phyloP scores from a whole-genome alignment of 2,113 vertebrate genomes.

The Onychorhynchus coronatus region DNA sequence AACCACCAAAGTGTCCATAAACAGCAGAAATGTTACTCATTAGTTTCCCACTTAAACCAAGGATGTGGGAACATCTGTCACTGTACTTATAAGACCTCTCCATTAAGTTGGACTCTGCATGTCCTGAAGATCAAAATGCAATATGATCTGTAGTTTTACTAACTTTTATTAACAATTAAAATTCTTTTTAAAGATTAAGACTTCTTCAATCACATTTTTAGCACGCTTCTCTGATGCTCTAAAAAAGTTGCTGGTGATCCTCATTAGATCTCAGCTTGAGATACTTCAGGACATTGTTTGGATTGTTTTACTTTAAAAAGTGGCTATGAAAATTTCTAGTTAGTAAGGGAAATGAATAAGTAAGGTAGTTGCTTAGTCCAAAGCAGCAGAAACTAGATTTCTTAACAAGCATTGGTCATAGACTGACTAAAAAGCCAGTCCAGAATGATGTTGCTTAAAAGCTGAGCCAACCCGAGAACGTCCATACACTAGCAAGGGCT shows the following conservation, averaged over 20 bases:
- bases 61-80: constrained; percentile 60
- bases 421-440: neutral
- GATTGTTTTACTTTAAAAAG: neutral
- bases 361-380: neutral
- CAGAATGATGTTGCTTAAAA: neutral
- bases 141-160: neutral
- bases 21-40: constrained; percentile 5
- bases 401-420: neutral
- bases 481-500: neutral
- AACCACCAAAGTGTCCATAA: neutral
- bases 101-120: neutral
- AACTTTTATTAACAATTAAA: neutral
- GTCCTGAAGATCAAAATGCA: neutral
- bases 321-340: neutral
- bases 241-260: neutral
- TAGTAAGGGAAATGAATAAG: neutral
- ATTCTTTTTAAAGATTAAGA: neutral
- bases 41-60: constrained; percentile 21
- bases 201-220: neutral
- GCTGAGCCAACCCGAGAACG: fast-evolving
- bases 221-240: neutral
- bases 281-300: neutral
- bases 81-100: constrained; percentile 68
- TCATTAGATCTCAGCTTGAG: neutral
- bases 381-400: neutral